Conservation (phyloP, 2,797 vertebrate genomes). For the Acrossocheilus fasciatus region DNA sequence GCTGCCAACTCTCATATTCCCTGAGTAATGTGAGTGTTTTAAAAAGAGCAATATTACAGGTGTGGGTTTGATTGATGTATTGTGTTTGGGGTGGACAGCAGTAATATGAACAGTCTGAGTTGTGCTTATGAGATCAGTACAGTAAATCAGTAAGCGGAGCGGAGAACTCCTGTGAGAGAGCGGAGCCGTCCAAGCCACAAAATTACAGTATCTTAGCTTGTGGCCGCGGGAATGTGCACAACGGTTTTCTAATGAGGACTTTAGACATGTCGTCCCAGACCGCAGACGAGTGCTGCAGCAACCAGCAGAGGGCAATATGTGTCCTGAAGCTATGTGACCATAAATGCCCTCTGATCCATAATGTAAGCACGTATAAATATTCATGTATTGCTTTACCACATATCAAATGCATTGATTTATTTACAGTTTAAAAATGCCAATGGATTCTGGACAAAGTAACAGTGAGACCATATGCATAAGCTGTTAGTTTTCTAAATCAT, state of each 20-base stretch:
- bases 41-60: conserved; percentile 27
- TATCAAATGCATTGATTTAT: neutral
- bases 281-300: conserved; percentile 62
- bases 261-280: conserved; percentile 72
- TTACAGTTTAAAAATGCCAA: conserved; percentile 23
- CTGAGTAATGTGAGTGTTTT: neutral
- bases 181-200: conserved; percentile 72
- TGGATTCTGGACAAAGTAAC: neutral
- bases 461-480: conserved; percentile 12
- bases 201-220: conserved; percentile 81
- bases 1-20: conserved; percentile 23
- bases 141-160: conserved; percentile 59
- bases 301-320: conserved; percentile 74
- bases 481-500: neutral
- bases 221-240: conserved; percentile 74
- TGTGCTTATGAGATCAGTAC: conserved; percentile 51
- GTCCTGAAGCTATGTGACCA: conserved; percentile 55
- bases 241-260: conserved; percentile 78
- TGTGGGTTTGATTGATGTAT: conserved; percentile 41
- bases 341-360: conserved; percentile 5
- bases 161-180: conserved; percentile 71
- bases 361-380: conserved; percentile 7
- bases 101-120: conserved; percentile 44
- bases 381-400: neutral
- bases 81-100: conserved; percentile 46